Conservation (phyloP, 2,888 invertebrate species). For the Conomelus anceps region DNA sequence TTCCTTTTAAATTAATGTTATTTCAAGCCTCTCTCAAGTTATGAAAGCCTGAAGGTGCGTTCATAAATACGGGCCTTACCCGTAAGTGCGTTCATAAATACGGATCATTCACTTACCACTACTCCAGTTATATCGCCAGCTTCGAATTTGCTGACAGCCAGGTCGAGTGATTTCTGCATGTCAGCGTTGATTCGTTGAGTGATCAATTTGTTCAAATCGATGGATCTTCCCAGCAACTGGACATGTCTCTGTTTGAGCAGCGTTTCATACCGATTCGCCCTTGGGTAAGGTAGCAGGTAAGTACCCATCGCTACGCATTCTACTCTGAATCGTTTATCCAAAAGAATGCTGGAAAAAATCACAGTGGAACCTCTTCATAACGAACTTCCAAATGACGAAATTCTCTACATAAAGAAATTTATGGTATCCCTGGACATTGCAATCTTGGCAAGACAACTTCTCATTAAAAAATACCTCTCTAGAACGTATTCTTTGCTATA, state of each 20-base stretch:
- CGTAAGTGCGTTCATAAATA: background rate
- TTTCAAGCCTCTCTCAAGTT: too few relatives aligned
- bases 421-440: too few relatives aligned
- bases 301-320: constrained; percentile 90
- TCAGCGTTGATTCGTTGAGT: constrained; percentile 95
- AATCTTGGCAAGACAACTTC: too few relatives aligned
- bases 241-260: constrained; percentile 92
- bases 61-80: too few relatives aligned
- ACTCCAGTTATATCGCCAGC: constrained; percentile 94
- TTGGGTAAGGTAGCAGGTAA: constrained; percentile 72
- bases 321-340: constrained; percentile 94
- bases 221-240: constrained; percentile 87
- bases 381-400: background rate
- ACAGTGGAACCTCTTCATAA: background rate
- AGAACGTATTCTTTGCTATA: background rate
- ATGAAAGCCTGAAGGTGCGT: too few relatives aligned
- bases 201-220: constrained; percentile 86
- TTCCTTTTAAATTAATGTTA: too few relatives aligned
- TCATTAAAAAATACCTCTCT: too few relatives aligned
- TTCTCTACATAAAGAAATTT: background rate
- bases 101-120: constrained; percentile 56
- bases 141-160: constrained; percentile 94
- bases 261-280: constrained; percentile 91
- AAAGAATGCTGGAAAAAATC: constrained; percentile 63
- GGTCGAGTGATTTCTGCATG: constrained; percentile 89